These are phyloP conservation scores for Drosophila pruinosa DNA, from an alignment of 1,140 invertebrate species.

Conservation along the genomic window DNA sequence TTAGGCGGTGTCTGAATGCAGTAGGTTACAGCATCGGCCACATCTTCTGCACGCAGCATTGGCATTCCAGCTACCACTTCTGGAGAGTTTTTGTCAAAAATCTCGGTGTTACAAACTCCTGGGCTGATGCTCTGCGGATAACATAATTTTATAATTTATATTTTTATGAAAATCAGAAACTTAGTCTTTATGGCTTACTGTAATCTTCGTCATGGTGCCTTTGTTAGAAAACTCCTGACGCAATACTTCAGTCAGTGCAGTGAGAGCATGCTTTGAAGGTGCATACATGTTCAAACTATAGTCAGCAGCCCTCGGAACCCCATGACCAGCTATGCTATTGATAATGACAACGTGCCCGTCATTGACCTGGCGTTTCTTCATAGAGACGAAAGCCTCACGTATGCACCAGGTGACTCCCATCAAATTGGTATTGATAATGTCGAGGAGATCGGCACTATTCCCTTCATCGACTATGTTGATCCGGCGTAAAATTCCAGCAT, in stretches of 20 bases:
- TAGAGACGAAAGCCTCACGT: constrained; percentile 84
- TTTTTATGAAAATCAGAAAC: not conserved
- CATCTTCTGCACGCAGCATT: constrained; percentile 83
- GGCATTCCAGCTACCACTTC: constrained; percentile 30
- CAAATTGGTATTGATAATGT: constrained; percentile 84
- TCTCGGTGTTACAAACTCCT: constrained; percentile 84
- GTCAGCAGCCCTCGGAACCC: constrained; percentile 64
- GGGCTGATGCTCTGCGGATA: constrained; percentile 85
- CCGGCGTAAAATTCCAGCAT: constrained; percentile 84
- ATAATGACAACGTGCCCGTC: constrained; percentile 85
- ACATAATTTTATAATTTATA: not conserved
- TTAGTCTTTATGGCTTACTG: constrained; percentile 43
- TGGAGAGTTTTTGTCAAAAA: constrained; percentile 42
- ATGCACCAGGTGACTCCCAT: constrained; percentile 85
- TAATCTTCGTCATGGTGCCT: constrained; percentile 60
- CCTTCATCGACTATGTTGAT: constrained; percentile 55
- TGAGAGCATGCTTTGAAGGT: constrained; percentile 86
- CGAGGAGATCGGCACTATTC: constrained; percentile 47
- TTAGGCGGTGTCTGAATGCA: constrained; percentile 85
- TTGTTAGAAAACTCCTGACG: constrained; percentile 85
- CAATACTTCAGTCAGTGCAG: constrained; percentile 85
- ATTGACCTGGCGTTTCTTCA: constrained; percentile 85
- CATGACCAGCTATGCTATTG: constrained; percentile 84
- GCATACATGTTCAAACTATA: constrained; percentile 83
- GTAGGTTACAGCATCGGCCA: constrained; percentile 85